Conservation (phyloP, 1,140 invertebrate genomes). For the Tetranychus cinnabarinus region DNA sequence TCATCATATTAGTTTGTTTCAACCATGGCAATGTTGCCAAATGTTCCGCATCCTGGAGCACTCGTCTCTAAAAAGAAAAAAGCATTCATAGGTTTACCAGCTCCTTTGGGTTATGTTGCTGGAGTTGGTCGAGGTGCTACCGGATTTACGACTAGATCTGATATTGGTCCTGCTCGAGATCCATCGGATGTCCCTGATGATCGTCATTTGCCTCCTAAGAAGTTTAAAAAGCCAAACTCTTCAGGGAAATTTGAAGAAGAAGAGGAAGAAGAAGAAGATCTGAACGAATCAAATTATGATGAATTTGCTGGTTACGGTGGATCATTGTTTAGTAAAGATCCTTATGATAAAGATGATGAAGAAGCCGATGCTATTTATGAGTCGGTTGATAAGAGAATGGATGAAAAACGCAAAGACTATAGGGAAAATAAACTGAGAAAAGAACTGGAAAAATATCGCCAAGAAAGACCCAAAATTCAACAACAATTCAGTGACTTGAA, state of each 20-base stretch:
- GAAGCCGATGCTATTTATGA: slow-evolving; percentile 98
- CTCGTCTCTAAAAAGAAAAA: slow-evolving; percentile 27
- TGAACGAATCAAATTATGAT: slow-evolving; percentile 99
- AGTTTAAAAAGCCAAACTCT: slow-evolving; percentile 19
- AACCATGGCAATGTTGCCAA: background rate
- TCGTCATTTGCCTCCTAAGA: slow-evolving; percentile 61
- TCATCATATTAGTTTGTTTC: too few relatives aligned
- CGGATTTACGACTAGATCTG: slow-evolving; percentile 95
- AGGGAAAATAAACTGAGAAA: slow-evolving; percentile 28
- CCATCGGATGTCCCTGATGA: slow-evolving; percentile 84
- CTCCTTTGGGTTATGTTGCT: slow-evolving; percentile 83
- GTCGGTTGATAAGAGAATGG: slow-evolving; percentile 93
- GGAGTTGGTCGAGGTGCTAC: slow-evolving; percentile 64
- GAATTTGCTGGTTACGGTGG: slow-evolving; percentile 98
- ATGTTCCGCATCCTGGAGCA: slow-evolving; percentile 17
- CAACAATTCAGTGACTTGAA: slow-evolving; percentile 98
- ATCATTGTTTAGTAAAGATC: slow-evolving; percentile 93
- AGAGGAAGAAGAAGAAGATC: slow-evolving; percentile 89
- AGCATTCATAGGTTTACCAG: slow-evolving; percentile 48
- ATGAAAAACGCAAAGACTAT: slow-evolving; percentile 94
- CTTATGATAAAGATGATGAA: slow-evolving; percentile 79
- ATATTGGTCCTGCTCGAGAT: slow-evolving; percentile 97
- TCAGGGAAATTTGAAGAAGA: slow-evolving; percentile 56
- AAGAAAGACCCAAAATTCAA: slow-evolving; percentile 97
- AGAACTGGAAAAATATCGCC: slow-evolving; percentile 88